phyloP scores from a whole-genome alignment of 2,797 vertebrate species.

The Parambassis ranga region DNA sequence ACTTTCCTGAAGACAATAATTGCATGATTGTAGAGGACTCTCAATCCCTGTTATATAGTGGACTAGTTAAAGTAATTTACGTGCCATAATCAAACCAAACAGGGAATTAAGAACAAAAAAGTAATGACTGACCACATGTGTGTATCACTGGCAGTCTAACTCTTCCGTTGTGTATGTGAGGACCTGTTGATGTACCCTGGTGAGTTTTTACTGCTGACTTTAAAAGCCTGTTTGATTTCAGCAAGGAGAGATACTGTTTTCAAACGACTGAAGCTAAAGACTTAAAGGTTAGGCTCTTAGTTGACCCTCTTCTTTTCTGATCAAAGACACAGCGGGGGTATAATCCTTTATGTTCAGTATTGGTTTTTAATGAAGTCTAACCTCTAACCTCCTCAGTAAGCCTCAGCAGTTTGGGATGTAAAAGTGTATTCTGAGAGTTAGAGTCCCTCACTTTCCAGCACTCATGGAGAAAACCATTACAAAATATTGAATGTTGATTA shows the following conservation, averaged over 20 bases:
- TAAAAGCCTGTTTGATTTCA: neutral
- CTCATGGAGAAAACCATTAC: neutral
- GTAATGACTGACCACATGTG: too few species aligned
- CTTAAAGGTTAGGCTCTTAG: conserved; percentile 25
- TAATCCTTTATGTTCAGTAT: conserved; percentile 36
- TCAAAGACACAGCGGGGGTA: conserved; percentile 57
- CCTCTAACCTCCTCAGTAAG: conserved; percentile 29
- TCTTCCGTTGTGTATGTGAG: too few species aligned
- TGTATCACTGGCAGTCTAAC: too few species aligned
- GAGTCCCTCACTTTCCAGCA: neutral
- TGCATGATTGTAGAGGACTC: too few species aligned
- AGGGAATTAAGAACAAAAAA: too few species aligned
- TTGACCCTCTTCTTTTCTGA: conserved; percentile 39
- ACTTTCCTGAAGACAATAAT: too few species aligned
- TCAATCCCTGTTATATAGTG: too few species aligned
- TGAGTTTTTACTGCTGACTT: neutral
- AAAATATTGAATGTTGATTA: conserved; percentile 20
- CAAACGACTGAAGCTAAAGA: conserved; percentile 1
- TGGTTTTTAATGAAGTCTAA: conserved; percentile 61
- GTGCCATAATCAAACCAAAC: too few species aligned
- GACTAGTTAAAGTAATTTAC: too few species aligned
- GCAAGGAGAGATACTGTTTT: conserved; percentile 20
- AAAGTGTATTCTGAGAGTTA: neutral
- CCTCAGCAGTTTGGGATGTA: neutral
- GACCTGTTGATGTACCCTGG: too few species aligned